phyloP scores from a whole-genome alignment of 2,797 vertebrate genomes.

The Zalophus californianus region DNA sequence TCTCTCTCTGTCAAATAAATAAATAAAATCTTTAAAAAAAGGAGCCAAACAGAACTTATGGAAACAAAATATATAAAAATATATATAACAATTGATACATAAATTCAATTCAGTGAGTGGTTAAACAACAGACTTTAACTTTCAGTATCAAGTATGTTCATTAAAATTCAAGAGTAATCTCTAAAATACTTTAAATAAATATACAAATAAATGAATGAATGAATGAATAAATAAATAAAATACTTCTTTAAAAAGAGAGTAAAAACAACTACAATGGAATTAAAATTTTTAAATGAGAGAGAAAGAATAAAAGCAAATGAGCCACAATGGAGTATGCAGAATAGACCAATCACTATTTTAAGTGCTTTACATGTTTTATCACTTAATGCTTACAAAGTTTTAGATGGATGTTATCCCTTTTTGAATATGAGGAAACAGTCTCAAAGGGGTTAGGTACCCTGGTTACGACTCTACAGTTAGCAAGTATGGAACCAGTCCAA shows the following conservation, averaged over 20 bases:
- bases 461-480: neutral
- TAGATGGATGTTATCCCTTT: neutral
- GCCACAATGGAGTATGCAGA: neutral
- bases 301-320: neutral
- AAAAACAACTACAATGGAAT: neutral
- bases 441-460: neutral
- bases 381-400: neutral
- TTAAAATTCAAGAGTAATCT: conserved; percentile 1
- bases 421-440: neutral
- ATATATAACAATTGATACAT: neutral
- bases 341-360: neutral
- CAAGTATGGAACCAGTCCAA: neutral
- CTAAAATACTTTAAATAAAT: neutral
- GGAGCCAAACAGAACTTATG: neutral
- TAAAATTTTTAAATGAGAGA: neutral
- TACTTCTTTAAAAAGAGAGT: neutral
- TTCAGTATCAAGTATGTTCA: neutral
- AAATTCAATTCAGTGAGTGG: neutral
- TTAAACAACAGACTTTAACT: conserved; percentile 8
- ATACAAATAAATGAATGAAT: neutral
- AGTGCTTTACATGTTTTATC: neutral
- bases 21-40: too few relatives aligned
- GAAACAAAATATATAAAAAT: neutral
- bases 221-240: neutral
- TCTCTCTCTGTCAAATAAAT: too few relatives aligned